These are phyloP conservation scores for Eupelmus urozonus DNA, from an alignment of 2,888 invertebrate species.

Conservation along the genomic window DNA sequence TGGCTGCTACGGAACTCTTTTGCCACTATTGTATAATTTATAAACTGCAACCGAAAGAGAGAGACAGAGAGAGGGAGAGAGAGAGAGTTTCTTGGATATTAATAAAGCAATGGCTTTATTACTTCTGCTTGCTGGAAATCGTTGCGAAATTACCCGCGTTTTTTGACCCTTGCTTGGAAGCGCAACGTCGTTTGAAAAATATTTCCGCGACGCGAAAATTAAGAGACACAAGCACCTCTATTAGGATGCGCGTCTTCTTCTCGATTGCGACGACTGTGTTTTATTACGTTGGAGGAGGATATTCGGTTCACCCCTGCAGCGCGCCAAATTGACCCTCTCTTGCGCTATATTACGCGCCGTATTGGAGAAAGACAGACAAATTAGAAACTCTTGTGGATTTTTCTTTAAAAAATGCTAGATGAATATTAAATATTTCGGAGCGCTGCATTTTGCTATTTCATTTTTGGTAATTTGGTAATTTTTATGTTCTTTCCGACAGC, in stretches of 20 bases:
- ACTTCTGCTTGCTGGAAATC: neutral
- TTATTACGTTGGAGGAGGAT: slow-evolving; percentile 56
- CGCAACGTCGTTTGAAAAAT: slow-evolving; percentile 22
- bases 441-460: neutral
- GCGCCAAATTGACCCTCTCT: neutral
- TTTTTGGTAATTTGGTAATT: neutral
- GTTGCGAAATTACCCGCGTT: slow-evolving; percentile 27
- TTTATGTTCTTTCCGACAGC: no score
- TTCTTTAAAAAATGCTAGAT: no score
- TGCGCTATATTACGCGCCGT: neutral
- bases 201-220: slow-evolving; percentile 23
- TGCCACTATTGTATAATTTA: no score
- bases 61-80: no score
- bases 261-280: slow-evolving; percentile 17
- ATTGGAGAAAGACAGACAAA: neutral
- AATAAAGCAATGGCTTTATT: slow-evolving; percentile 51
- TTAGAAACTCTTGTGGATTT: slow-evolving; percentile 5
- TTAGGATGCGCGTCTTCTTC: slow-evolving; percentile 3
- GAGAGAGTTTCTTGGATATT: neutral
- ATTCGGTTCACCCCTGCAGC: neutral
- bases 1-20: no score
- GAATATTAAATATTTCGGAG: neutral
- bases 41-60: no score
- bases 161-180: slow-evolving; percentile 13
- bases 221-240: slow-evolving; percentile 1